Conservation (phyloP, 2,113 vertebrate genomes). For the Rhinolophus ferrumequinum region DNA sequence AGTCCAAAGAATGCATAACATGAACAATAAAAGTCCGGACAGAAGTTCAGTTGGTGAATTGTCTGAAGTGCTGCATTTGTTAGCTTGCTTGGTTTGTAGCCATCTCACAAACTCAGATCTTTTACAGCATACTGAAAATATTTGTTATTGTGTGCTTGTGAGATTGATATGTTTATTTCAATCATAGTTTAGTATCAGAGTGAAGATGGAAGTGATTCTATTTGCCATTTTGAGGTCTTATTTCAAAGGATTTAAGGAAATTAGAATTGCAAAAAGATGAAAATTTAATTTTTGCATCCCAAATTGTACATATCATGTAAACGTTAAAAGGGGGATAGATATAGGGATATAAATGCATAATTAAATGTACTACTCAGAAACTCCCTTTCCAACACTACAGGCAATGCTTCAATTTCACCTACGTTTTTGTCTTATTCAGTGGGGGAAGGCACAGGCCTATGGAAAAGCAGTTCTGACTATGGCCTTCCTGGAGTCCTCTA, state of each 20-base stretch:
- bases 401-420: neutral
- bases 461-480: neutral
- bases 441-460: neutral
- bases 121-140: neutral
- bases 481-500: neutral
- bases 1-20: neutral
- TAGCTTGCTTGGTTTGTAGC: neutral
- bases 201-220: conserved; percentile 18
- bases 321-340: neutral
- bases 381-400: conserved; percentile 40
- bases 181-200: conserved; percentile 54
- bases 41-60: rapidly evolving
- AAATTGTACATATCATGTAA: neutral
- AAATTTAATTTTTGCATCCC: conserved; percentile 57
- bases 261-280: conserved; percentile 63
- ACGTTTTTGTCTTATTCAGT: too few relatives aligned
- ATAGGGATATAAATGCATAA: conserved; percentile 52
- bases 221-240: conserved; percentile 52
- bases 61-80: rapidly evolving
- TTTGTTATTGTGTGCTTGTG: neutral
- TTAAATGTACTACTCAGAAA: conserved; percentile 64
- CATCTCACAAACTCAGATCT: neutral
- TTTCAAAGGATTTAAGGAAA: conserved; percentile 52
- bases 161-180: conserved; percentile 18
- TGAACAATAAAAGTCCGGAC: rapidly evolving